Base-by-base conservation (phyloP, 2,113 vertebrate species). In the Orycteropus afer region DNA sequence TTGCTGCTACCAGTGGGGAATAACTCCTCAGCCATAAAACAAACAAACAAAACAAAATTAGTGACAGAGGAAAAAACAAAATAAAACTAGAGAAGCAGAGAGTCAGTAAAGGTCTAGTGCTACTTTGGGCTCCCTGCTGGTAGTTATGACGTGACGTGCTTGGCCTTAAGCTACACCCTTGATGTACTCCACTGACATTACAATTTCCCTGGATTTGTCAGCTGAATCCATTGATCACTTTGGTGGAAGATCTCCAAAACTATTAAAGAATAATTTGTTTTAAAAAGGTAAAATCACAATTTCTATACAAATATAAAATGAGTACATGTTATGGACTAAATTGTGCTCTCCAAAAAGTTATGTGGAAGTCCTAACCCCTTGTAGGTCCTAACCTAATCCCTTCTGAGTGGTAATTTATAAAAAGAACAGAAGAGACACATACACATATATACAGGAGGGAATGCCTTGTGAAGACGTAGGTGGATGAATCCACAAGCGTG, bases 121-220 rank as follows among this genome's bases (percentile, higher is more conserved):
- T 81, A 32, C 51, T 63, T 86, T n/a, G 49, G 65, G 34, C 61
- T 86, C 87, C 42, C 53, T 29, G 47, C 22, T 18, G 55, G 45
- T 45, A 23, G 65, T 55, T 32, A 85, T 73, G 65, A 61, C 74
- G 17, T 51, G 45, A 49, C 32, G 49, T 1, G 12, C 2, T 42
- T 71, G 40, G 67, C 11, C 9, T 71, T 65, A 8, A 76, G 49
- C 59, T 81, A 49, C 34, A 11, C 14, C 3, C 9, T 27, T 25
- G 11, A 29, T 4, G 0, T 3, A 0, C 4, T n/a, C n/a, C 11
- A 25, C 20, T 2, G 14, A 27, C 32, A 25, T 15, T 22, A 37
- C 0, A 2, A 25, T 90, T 83, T 81, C 55, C 78, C 37, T 20
- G 37, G 34, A 13, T 65, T 57, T 55, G 27, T 65, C 14, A 55